Conservation (phyloP, 1,140 invertebrate genomes). For the Micrasema minimum region DNA sequence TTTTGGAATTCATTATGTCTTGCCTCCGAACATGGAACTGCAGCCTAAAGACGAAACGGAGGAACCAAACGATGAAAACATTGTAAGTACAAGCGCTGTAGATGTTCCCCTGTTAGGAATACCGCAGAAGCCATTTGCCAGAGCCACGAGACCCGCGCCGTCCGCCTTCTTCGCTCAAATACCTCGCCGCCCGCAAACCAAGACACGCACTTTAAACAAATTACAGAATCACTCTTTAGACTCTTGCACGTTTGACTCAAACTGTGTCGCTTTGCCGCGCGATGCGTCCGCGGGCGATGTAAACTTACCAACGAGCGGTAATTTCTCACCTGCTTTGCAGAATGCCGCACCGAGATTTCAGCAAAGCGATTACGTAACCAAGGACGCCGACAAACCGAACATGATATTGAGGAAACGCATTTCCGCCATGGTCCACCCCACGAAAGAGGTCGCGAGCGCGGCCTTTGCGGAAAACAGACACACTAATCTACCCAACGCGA, state of each 20-base stretch:
- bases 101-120: conserved; percentile 40
- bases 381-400: conserved; percentile 46
- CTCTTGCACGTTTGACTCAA: conserved; percentile 12
- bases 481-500: conserved; percentile 14
- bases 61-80: conserved; percentile 37
- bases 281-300: conserved; percentile 22
- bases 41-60: conserved; percentile 49
- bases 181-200: not conserved
- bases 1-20: conserved; percentile 40
- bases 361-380: conserved; percentile 32
- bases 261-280: conserved; percentile 6
- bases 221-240: conserved; percentile 28
- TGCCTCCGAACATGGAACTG: conserved; percentile 44
- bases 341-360: conserved; percentile 31
- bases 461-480: conserved; percentile 42
- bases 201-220: conserved; percentile 40
- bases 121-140: too few relatives aligned
- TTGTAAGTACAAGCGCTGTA: conserved; percentile 51
- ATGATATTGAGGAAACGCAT: conserved; percentile 51
- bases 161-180: not conserved
- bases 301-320: not conserved
- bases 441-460: conserved; percentile 43
- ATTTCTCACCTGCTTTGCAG: conserved; percentile 37
- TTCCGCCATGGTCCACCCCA: conserved; percentile 50
- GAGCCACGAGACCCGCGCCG: not conserved